Evolutionary conservation across 2,113 vertebrate species (phyloP).

Genomic region (Dolichallabes microphthalmus): DNA sequence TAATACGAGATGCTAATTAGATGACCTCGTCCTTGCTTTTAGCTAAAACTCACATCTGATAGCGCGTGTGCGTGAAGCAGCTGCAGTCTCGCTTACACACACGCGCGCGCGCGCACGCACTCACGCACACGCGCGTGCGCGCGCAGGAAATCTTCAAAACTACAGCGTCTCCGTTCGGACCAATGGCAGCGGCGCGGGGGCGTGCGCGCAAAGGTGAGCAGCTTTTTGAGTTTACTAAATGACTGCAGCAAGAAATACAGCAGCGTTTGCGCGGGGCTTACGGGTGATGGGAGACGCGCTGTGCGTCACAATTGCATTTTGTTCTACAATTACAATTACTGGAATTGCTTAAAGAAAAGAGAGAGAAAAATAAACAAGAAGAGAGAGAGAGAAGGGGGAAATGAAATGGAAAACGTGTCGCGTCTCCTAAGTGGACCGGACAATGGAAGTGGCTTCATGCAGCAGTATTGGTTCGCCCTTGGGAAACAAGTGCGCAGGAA

Average conservation of each 20-base stretch:
- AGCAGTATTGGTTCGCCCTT: conserved; percentile 78
- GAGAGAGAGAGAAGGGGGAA: not conserved
- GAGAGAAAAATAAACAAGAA: not conserved
- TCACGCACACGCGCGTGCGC: not conserved
- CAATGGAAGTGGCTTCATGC: conserved; percentile 87
- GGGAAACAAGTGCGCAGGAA: conserved; percentile 71
- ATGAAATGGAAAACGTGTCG: conserved; percentile 68
- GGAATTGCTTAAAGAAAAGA: conserved; percentile 47
- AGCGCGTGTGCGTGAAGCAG: not conserved
- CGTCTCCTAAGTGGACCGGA: conserved; percentile 76
- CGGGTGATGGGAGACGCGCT: conserved; percentile 70
- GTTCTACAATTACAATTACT: conserved; percentile 54
- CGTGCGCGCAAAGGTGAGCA: conserved; percentile 79
- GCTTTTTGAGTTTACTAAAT: conserved; percentile 94
- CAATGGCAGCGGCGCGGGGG: conserved; percentile 81
- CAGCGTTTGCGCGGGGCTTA: conserved; percentile 60
- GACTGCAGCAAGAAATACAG: conserved; percentile 93
- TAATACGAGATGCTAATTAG: not conserved
- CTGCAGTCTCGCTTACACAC: conserved; percentile 12
- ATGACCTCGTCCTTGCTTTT: not conserved
- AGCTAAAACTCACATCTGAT: conserved; percentile 1
- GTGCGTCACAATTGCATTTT: conserved; percentile 53
- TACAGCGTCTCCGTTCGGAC: conserved; percentile 51
- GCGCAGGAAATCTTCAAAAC: not conserved
- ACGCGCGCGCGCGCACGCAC: not conserved